Percentiles rank a stretch among this genome's conserved stretches.
Conservation (phyloP, 1,140 invertebrate species). For the Heliconius hewitsoni region DNA sequence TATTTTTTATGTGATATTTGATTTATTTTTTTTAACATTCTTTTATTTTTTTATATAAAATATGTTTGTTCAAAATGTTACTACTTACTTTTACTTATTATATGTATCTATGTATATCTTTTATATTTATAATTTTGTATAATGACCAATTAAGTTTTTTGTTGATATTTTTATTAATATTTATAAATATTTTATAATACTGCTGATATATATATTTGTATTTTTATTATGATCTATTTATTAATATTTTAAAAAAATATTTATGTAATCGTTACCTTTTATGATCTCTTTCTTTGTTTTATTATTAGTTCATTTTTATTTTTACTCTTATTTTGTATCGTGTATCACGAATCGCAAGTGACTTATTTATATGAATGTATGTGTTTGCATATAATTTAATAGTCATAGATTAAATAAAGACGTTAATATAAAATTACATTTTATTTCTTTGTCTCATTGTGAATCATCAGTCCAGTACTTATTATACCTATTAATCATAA, state of each 20-base stretch:
- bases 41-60: background rate
- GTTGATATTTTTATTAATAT: constrained; percentile 11
- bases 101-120: too few species aligned
- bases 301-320: constrained; percentile 35
- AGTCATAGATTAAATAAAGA: constrained; percentile 48
- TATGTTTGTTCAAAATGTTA: background rate
- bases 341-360: constrained; percentile 46
- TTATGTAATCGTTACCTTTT: constrained; percentile 21
- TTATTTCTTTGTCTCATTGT: background rate
- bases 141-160: too few species aligned
- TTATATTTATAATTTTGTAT: too few species aligned
- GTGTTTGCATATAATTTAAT: constrained; percentile 38
- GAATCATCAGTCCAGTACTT: too few species aligned
- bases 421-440: constrained; percentile 25
- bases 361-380: constrained; percentile 46
- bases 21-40: background rate
- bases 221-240: constrained; percentile 24
- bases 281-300: constrained; percentile 42
- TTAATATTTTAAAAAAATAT: constrained; percentile 21
- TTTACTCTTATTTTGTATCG: constrained; percentile 37
- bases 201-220: constrained; percentile 30
- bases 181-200: constrained; percentile 33
- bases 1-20: background rate
- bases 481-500: too few species aligned
- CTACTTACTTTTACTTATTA: constrained; percentile 34